These are phyloP conservation scores for Odontothrips loti DNA, from an alignment of 2,888 invertebrate species.

Conservation along the genomic window DNA sequence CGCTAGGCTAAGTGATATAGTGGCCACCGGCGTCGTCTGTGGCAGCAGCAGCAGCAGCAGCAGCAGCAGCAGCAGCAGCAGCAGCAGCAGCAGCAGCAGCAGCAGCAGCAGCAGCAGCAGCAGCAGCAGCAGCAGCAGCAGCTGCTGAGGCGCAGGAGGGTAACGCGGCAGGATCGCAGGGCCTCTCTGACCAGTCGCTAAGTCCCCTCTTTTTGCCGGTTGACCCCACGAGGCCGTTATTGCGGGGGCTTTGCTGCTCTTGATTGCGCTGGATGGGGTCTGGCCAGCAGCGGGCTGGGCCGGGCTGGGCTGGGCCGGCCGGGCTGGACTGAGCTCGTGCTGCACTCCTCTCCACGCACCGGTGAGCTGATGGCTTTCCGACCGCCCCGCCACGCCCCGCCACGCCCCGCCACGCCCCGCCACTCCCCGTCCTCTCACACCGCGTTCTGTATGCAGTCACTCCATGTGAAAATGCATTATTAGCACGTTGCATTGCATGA, in stretches of 20 bases:
- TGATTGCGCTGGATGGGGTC: neutral
- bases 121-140: neutral
- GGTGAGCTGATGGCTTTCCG: neutral
- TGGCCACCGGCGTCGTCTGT: too few species aligned
- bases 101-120: neutral
- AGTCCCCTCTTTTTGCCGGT: too few species aligned
- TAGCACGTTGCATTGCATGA: neutral
- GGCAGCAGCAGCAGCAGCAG: too few species aligned
- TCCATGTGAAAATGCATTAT: conserved; percentile 19
- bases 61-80: too few species aligned
- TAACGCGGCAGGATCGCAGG: neutral
- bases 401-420: neutral
- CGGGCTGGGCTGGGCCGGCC: neutral
- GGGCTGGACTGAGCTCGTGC: neutral
- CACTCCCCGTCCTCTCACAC: neutral
- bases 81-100: too few species aligned
- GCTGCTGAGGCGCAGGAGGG: too few species aligned
- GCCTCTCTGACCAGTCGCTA: neutral
- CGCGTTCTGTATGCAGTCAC: neutral
- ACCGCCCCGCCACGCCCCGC: neutral
- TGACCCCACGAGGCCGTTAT: too few species aligned
- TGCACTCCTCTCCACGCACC: neutral
- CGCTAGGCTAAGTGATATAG: too few species aligned
- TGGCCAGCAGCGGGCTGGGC: neutral
- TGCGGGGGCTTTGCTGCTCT: neutral